A percentile compares a stretch with the other conserved stretches of the same genome.
Conservation (phyloP, 2,797 vertebrate genomes). For the Smutsia temminckii region DNA sequence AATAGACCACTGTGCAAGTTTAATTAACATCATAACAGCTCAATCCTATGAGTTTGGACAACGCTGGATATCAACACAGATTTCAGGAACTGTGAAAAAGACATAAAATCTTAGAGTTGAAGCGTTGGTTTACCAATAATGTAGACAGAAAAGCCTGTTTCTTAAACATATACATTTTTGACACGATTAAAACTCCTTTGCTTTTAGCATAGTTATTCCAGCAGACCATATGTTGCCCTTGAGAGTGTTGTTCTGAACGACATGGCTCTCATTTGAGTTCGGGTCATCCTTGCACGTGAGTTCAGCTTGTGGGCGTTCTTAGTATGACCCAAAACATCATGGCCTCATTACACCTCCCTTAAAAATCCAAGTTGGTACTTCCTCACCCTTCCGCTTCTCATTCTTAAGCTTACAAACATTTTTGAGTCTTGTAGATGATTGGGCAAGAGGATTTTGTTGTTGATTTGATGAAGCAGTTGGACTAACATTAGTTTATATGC, state of each 20-base stretch:
- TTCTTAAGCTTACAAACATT: neutral
- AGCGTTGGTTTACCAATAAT: constrained; percentile 20
- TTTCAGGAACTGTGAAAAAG: constrained; percentile 34
- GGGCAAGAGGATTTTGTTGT: neutral
- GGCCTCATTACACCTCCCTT: neutral
- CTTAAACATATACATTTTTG: constrained; percentile 39
- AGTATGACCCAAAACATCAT: neutral
- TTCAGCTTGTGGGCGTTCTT: neutral
- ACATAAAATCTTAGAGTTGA: constrained; percentile 25
- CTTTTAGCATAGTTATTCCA: neutral
- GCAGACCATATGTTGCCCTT: neutral
- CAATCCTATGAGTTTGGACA: constrained; percentile 49
- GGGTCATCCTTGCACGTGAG: neutral
- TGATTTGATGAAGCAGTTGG: neutral
- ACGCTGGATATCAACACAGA: constrained; percentile 26
- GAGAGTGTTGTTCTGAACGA: neutral
- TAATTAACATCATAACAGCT: constrained; percentile 73
- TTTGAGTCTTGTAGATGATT: neutral
- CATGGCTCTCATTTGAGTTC: neutral
- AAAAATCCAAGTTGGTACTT: constrained; percentile 7
- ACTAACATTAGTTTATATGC: neutral
- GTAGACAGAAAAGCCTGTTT: constrained; percentile 44
- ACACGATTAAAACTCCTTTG: constrained; percentile 40
- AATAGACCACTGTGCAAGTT: constrained; percentile 59
- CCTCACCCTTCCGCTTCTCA: neutral